Evolutionary conservation across 2,113 vertebrate genomes (phyloP).

Genomic region (Chaenogobius annularis): DNA sequence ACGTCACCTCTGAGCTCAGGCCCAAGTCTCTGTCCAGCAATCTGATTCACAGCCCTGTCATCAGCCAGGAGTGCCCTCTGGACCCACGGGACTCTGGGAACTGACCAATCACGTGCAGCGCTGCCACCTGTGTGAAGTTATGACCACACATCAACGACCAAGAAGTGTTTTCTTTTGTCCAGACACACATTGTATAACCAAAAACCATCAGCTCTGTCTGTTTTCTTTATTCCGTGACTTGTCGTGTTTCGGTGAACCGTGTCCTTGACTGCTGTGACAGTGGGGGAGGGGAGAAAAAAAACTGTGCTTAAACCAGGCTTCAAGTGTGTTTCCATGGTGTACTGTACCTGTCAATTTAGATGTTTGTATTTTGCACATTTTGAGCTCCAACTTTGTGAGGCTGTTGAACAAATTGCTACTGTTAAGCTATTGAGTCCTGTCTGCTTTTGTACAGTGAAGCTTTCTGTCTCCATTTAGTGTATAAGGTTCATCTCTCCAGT

Average conservation of each 20-base stretch:
- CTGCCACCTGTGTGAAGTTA: constrained; percentile 53
- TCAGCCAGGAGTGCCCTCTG: constrained; percentile 79
- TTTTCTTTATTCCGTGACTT: constrained; percentile 69
- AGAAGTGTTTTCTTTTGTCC: constrained; percentile 50
- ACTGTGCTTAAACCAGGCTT: constrained; percentile 64
- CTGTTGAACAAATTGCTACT: constrained; percentile 75
- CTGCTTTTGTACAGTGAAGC: constrained; percentile 78
- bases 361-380: constrained; percentile 77
- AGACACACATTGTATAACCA: constrained; percentile 76
- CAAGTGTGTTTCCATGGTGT: constrained; percentile 72
- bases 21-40: constrained; percentile 89
- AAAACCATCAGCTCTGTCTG: constrained; percentile 76
- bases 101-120: constrained; percentile 64
- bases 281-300: constrained; percentile 36
- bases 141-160: constrained; percentile 54
- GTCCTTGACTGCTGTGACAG: constrained; percentile 73
- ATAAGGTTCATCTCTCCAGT: constrained; percentile 71
- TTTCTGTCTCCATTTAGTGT: constrained; percentile 77
- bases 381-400: constrained; percentile 74
- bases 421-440: constrained; percentile 76
- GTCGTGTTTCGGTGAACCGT: constrained; percentile 73
- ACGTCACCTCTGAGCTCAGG: constrained; percentile 75
- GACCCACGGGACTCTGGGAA: constrained; percentile 90
- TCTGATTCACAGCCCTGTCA: constrained; percentile 74
- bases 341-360: constrained; percentile 73